Conservation (phyloP, 1,140 invertebrate species). For the Gryon sp. region DNA sequence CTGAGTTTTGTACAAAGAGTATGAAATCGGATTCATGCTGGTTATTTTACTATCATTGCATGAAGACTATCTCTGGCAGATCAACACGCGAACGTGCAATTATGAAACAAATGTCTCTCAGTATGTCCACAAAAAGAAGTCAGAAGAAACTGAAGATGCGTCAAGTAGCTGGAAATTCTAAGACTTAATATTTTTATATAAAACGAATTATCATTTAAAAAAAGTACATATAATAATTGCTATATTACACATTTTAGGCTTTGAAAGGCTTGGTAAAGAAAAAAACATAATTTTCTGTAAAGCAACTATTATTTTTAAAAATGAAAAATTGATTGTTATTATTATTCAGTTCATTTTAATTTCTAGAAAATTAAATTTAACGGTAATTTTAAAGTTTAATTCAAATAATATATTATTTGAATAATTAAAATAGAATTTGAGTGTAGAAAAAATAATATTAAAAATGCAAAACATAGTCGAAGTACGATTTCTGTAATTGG, state of each 20-base stretch:
- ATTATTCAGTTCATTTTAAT: too few species aligned
- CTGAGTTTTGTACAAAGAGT: constrained; percentile 5
- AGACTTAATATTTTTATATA: constrained; percentile 23
- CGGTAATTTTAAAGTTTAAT: too few species aligned
- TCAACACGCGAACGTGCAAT: constrained; percentile 48
- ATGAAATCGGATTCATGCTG: constrained; percentile 14
- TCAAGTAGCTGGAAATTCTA: neutral
- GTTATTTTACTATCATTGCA: constrained; percentile 18
- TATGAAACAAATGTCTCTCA: constrained; percentile 34
- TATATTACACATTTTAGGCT: too few species aligned
- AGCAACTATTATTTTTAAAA: too few species aligned
- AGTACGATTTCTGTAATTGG: constrained; percentile 13
- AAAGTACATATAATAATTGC: too few species aligned
- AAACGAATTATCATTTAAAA: constrained; percentile 5
- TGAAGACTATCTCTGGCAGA: constrained; percentile 12
- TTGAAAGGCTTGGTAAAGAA: too few species aligned
- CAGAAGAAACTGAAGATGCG: constrained; percentile 2
- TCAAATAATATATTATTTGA: neutral
- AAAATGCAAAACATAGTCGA: neutral
- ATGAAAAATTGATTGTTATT: too few species aligned
- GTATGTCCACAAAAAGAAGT: constrained; percentile 11
- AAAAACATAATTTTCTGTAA: too few species aligned
- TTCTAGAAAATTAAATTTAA: too few species aligned
- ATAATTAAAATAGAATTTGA: neutral
- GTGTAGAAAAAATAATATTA: neutral